Evolutionary conservation across 2,888 invertebrate species (phyloP).

Genomic region (Chirona hameri): DNA sequence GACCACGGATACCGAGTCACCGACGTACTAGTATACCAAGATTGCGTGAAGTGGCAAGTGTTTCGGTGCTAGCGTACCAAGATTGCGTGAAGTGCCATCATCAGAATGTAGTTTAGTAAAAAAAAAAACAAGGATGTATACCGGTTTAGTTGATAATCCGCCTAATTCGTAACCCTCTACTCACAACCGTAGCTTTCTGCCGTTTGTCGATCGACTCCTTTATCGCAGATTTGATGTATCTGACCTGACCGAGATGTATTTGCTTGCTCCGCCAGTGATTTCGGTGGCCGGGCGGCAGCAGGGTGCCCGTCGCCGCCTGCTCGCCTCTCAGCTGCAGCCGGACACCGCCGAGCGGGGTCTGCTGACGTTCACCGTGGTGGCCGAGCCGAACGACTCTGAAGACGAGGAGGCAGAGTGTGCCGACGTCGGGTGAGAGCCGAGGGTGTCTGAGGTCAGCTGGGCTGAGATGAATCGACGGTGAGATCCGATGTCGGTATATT

Average conservation of each 20-base stretch:
- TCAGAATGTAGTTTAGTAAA: too few relatives aligned
- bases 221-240: too few relatives aligned
- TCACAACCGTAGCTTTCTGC: neutral
- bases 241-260: too few relatives aligned
- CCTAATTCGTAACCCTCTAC: neutral
- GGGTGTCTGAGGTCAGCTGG: neutral
- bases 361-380: conserved; percentile 29
- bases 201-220: too few relatives aligned
- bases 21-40: too few relatives aligned
- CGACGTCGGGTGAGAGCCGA: conserved; percentile 6
- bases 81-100: too few relatives aligned
- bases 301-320: neutral
- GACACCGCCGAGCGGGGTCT: neutral
- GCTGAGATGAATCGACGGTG: too few relatives aligned
- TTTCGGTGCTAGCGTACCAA: too few relatives aligned
- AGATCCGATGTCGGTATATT: too few relatives aligned
- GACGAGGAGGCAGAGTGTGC: conserved; percentile 11
- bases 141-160: neutral
- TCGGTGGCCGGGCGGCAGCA: neutral
- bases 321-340: neutral
- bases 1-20: too few relatives aligned
- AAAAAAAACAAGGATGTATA: too few relatives aligned
- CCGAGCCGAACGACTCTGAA: conserved; percentile 10
- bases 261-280: neutral
- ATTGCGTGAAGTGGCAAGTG: too few relatives aligned